phyloP scores from a whole-genome alignment of 2,888 invertebrate genomes.

The Cenopis cana region DNA sequence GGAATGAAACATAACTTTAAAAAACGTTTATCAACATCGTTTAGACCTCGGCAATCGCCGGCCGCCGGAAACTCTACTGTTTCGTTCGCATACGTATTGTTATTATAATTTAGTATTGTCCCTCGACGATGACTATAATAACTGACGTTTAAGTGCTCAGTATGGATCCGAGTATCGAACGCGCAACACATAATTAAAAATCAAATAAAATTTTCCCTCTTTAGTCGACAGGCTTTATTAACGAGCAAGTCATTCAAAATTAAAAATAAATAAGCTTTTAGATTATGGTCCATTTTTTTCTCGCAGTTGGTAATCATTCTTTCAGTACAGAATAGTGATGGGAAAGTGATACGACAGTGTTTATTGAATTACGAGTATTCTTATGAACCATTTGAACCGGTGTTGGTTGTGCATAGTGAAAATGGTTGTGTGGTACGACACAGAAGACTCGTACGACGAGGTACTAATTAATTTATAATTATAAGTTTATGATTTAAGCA shows the following conservation, averaged over 20 bases:
- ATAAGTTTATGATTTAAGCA: not conserved
- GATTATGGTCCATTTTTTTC: slow-evolving; percentile 1
- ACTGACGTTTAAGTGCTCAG: slow-evolving; percentile 40
- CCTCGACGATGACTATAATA: slow-evolving; percentile 45
- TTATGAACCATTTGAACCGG: slow-evolving; percentile 33
- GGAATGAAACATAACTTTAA: not conserved
- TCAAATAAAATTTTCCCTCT: slow-evolving; percentile 2
- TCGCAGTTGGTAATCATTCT: not conserved
- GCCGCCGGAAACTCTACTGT: slow-evolving; percentile 67
- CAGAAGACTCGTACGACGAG: slow-evolving; percentile 56
- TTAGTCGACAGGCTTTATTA: not conserved
- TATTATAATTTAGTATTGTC: slow-evolving; percentile 72
- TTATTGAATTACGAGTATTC: not conserved
- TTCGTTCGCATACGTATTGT: slow-evolving; percentile 69
- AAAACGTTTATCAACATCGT: slow-evolving; percentile 24
- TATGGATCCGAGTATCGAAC: slow-evolving; percentile 23
- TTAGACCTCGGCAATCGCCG: slow-evolving; percentile 43
- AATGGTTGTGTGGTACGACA: slow-evolving; percentile 70
- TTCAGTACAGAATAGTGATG: slow-evolving; percentile 22
- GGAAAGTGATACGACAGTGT: slow-evolving; percentile 1
- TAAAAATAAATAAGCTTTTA: not conserved
- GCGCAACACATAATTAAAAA: slow-evolving; percentile 34
- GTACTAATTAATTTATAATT: slow-evolving; percentile 50
- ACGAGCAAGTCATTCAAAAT: not conserved
- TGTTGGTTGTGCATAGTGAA: slow-evolving; percentile 47